A percentile compares a stretch with the other conserved stretches of the same genome.
Evolutionary conservation across 2,113 vertebrate species (phyloP).

Genomic region (Chinchilla lanigera): DNA sequence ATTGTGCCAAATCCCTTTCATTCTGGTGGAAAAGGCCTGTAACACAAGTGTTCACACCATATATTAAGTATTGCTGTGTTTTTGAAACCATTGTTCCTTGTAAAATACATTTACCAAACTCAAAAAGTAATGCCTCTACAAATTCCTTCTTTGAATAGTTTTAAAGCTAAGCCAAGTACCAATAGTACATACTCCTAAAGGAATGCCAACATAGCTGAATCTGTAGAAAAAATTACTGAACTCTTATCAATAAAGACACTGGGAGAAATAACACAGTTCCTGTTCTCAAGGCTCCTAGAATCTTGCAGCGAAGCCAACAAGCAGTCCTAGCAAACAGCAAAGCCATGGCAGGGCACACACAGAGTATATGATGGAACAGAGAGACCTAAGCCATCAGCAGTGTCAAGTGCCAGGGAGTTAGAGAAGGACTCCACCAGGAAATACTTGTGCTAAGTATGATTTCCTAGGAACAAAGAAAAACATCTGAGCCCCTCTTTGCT

Average conservation of each 20-base stretch:
- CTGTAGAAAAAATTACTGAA: neutral
- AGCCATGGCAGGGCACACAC: neutral
- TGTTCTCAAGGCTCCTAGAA: neutral
- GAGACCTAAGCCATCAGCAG: neutral
- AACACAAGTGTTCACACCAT: neutral
- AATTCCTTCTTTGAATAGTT: conserved; percentile 16
- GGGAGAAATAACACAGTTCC: conserved; percentile 9
- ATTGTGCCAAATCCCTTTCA: conserved; percentile 26
- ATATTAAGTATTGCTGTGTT: neutral
- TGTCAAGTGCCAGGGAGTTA: neutral
- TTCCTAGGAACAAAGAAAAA: conserved; percentile 3
- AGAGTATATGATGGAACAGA: neutral
- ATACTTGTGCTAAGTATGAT: neutral
- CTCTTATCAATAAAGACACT: neutral
- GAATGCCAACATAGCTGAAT: neutral
- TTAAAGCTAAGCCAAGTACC: neutral
- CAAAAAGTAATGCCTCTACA: conserved; percentile 15
- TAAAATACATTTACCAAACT: conserved; percentile 6
- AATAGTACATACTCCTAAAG: neutral
- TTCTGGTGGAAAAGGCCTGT: neutral
- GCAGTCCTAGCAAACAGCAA: neutral
- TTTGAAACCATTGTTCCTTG: conserved; percentile 23
- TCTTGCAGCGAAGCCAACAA: neutral
- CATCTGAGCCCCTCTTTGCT: neutral
- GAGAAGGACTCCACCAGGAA: neutral